Evolutionary conservation across 2,113 vertebrate genomes (phyloP).

Genomic region (Crotalus helleri): DNA sequence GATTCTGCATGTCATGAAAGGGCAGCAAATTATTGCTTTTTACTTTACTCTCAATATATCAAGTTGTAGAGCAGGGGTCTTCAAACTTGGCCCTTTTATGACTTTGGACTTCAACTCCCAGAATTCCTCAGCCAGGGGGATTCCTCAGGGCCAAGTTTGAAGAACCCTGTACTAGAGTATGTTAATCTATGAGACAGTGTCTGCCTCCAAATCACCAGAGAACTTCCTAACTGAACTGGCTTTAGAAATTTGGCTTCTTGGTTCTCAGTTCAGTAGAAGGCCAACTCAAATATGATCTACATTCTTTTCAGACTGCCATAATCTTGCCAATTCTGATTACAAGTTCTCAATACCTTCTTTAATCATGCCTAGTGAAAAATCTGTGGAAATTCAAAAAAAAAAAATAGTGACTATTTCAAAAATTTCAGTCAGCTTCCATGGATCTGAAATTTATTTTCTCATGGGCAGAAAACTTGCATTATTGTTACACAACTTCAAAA

Average conservation of each 20-base stretch:
- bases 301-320: background rate
- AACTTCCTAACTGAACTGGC: background rate
- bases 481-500: background rate
- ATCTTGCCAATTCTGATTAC: background rate
- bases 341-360: background rate
- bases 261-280: background rate
- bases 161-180: too few species aligned
- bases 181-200: too few species aligned
- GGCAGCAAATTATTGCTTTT: background rate
- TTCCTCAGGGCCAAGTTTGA: too few species aligned
- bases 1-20: background rate
- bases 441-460: background rate
- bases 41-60: too few species aligned
- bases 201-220: background rate
- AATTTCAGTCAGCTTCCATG: background rate
- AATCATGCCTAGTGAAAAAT: background rate
- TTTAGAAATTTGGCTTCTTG: background rate
- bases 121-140: too few species aligned
- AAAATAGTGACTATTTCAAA: background rate
- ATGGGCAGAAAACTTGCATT: background rate
- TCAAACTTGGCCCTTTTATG: too few species aligned
- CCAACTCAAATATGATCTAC: background rate
- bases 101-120: too few species aligned
- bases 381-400: background rate
- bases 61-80: too few species aligned